Evolutionary conservation across 2,888 invertebrate species (phyloP), one percentile per base, ranked within the genome.

Genomic region (Tetanocera ferruginea): DNA sequence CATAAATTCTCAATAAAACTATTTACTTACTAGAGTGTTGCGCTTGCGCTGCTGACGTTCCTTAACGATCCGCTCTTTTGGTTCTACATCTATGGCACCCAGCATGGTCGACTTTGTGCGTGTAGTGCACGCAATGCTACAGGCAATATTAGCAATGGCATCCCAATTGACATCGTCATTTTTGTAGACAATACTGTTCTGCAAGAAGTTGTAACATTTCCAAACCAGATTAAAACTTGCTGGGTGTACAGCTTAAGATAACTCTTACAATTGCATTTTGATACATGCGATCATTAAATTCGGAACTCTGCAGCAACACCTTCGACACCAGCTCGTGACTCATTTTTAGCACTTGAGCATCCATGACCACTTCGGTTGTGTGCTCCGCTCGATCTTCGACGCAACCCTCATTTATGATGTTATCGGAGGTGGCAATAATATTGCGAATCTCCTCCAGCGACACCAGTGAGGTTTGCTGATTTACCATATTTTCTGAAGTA

Each of bases 311-410:
- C 71, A 88, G 83, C 31, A 90, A 83, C 1, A 88, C 84, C 37
- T 86, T 86, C 0, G 86, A 85, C 5, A 89, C 83, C 0, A 89
- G 82, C 74, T 89, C 88, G 80, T 88, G 86, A 72, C 86, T 87
- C 76, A 89, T 86, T 67, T 88, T 85, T 0, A 89, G 82, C 0
- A 90, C 86, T 77, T 90, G 86, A 1, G 90, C 89, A 83, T 91
- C 90, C 78, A 86, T 84, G 3, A 89, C 86, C 8, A 89, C 85
- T 80, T 90, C 89, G 3, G 87, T 85, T 9, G 89, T 83, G 80
- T 90, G 89, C 43, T 89, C 88, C 1, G 86, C 83, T 3, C 86
- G 86, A 23, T 87, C 85, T 5, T 85, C 83, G 11, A 85, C 80
- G 14, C 84, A 85, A 4, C 84, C 84, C 77, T 87, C 83, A 9